These are phyloP conservation scores for Notodonta ziczac DNA, from an alignment of 2,888 invertebrate genomes.

Conservation along the genomic window DNA sequence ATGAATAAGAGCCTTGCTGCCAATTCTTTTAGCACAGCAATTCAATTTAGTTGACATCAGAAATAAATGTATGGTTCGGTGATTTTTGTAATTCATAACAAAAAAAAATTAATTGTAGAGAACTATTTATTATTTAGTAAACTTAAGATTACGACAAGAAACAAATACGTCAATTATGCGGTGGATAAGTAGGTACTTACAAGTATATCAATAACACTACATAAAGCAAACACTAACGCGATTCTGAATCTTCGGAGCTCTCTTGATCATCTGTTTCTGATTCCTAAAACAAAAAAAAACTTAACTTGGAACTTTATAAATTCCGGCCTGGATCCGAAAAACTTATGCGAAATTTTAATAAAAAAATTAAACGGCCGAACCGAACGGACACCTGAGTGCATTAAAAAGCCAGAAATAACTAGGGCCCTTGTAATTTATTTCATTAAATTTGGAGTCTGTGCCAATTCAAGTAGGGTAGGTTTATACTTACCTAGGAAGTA, in stretches of 20 bases:
- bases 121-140: neutral
- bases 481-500: too few species aligned
- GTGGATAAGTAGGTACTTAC: conserved; percentile 21
- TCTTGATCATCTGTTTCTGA: conserved; percentile 67
- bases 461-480: too few species aligned
- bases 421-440: too few species aligned
- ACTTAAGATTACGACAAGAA: neutral
- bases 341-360: too few species aligned
- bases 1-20: neutral
- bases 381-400: too few species aligned
- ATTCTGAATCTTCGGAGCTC: conserved; percentile 72
- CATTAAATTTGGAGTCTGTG: too few species aligned
- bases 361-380: too few species aligned
- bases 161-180: neutral
- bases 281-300: conserved; percentile 51
- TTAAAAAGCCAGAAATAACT: too few species aligned
- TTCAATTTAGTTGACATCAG: too few species aligned
- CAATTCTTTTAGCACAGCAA: too few species aligned
- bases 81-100: neutral
- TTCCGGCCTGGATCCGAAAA: neutral
- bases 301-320: neutral
- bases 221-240: conserved; percentile 52
- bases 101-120: neutral
- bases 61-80: too few species aligned
- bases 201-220: conserved; percentile 15